Evolutionary conservation across 2,113 vertebrate species (phyloP).

Genomic region (Panthera uncia): DNA sequence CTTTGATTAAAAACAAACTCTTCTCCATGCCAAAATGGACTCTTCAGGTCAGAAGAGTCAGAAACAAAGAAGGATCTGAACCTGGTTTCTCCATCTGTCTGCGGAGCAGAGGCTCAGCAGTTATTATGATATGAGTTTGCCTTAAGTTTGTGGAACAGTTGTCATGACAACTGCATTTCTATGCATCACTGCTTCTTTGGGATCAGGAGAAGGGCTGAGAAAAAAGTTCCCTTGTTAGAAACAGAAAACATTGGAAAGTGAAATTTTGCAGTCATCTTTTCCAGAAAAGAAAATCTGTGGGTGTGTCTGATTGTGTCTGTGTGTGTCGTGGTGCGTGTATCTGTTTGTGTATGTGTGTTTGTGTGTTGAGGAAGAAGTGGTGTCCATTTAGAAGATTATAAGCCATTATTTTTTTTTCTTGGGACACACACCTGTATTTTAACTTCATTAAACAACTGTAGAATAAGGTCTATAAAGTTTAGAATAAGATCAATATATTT

Average conservation of each 20-base stretch:
- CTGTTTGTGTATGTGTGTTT: not conserved
- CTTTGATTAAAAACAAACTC: not conserved
- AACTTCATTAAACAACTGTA: not conserved
- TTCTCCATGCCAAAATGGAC: not conserved
- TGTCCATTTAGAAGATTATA: not conserved
- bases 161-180: constrained; percentile 59
- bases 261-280: not conserved
- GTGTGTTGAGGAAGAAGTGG: not conserved
- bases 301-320: not conserved
- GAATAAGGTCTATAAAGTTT: not conserved
- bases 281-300: not conserved
- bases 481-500: not conserved
- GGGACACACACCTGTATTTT: not conserved
- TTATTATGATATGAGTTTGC: not conserved
- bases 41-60: not conserved
- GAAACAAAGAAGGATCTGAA: not conserved
- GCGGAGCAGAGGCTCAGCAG: not conserved
- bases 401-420: not conserved
- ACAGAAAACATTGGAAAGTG: not conserved
- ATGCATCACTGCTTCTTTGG: not conserved
- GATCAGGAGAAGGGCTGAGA: constrained; percentile 20
- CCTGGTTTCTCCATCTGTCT: not conserved
- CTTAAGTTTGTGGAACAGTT: constrained; percentile 62
- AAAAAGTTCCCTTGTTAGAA: constrained; percentile 44
- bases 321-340: not conserved